Conservation (phyloP, 2,888 invertebrate genomes). For the Acanthosoma haemorrhoidale region DNA sequence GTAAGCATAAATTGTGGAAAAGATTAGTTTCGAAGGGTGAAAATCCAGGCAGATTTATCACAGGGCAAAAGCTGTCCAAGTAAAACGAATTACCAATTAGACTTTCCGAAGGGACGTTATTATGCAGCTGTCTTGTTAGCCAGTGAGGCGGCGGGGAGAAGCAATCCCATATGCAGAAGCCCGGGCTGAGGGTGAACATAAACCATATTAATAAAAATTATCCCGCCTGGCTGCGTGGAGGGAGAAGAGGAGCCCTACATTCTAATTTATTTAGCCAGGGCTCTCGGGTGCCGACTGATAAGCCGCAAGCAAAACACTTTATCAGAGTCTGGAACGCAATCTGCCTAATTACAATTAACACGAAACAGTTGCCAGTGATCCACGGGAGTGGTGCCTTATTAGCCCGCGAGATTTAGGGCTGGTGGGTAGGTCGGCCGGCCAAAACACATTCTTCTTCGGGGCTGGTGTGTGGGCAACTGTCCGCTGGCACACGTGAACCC, state of each 20-base stretch:
- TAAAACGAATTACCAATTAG: conserved; percentile 3
- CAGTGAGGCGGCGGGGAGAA: background rate
- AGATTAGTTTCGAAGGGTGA: too few species aligned
- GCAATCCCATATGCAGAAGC: conserved; percentile 25
- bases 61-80: background rate
- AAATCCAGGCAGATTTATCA: background rate
- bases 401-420: background rate
- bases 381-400: background rate
- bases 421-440: background rate
- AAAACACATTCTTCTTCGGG: background rate
- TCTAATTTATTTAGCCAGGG: conserved; percentile 40
- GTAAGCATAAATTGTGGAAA: too few species aligned
- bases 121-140: conserved; percentile 14
- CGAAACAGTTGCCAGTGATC: conserved; percentile 33
- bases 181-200: conserved; percentile 1
- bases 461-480: too few species aligned
- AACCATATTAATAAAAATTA: conserved; percentile 32
- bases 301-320: conserved; percentile 39
- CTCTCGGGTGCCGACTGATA: conserved; percentile 36
- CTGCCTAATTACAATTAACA: conserved; percentile 41
- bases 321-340: conserved; percentile 40
- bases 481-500: too few species aligned
- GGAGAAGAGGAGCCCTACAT: conserved; percentile 32
- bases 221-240: conserved; percentile 16
- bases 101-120: background rate